A percentile compares a stretch with the other conserved stretches of the same genome.
Evolutionary conservation across 2,888 invertebrate genomes (phyloP).

Genomic region (Magallana nippona): DNA sequence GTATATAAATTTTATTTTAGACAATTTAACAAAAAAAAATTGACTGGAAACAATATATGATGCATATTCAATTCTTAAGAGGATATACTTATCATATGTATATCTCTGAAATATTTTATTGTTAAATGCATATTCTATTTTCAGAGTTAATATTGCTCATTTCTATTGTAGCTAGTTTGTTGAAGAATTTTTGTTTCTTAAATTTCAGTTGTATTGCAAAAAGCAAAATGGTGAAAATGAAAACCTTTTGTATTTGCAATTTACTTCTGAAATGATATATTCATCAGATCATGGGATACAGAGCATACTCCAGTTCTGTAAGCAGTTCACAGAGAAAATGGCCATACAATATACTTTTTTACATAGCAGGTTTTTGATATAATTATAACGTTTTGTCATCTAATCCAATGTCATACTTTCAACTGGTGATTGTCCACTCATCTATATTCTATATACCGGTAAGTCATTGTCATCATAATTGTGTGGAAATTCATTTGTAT

Average conservation of each 20-base stretch:
- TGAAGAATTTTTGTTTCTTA: slow-evolving; percentile 1
- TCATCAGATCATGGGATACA: slow-evolving; percentile 19
- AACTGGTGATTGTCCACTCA: not conserved
- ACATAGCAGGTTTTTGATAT: not conserved
- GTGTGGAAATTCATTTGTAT: slow-evolving; percentile 5
- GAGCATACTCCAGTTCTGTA: slow-evolving; percentile 7
- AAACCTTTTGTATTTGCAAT: slow-evolving; percentile 15
- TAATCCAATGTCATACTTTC: slow-evolving; percentile 14
- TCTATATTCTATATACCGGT: not conserved
- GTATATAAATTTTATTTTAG: too few relatives aligned
- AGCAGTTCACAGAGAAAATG: not conserved
- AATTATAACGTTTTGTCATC: slow-evolving; percentile 14
- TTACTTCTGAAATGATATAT: not conserved
- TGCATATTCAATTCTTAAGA: slow-evolving; percentile 19
- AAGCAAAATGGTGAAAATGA: slow-evolving; percentile 15
- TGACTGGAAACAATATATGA: not conserved
- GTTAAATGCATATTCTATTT: slow-evolving; percentile 1
- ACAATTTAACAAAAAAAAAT: not conserved
- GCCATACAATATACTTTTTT: not conserved
- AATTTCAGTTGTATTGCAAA: slow-evolving; percentile 7
- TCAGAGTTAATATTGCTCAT: not conserved
- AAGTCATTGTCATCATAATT: slow-evolving; percentile 2
- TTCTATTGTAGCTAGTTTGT: slow-evolving; percentile 14
- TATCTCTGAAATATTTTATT: not conserved
- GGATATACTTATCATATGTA: not conserved